A percentile compares a stretch with the other conserved stretches of the same genome.
These are phyloP conservation scores for Catagonus wagneri DNA, from an alignment of 2,113 vertebrate genomes.

Conservation along the genomic window DNA sequence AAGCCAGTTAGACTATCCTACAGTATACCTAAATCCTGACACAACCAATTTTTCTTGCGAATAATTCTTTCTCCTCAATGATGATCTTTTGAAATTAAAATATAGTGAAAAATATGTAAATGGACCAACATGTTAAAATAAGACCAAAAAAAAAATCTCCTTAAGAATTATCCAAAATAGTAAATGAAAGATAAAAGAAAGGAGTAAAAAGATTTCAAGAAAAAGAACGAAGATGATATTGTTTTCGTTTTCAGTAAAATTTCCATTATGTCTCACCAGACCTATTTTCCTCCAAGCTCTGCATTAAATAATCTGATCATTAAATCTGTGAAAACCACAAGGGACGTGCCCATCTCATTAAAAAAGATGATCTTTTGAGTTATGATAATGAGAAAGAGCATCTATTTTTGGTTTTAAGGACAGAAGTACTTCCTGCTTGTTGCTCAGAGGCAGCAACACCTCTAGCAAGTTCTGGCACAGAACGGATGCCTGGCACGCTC, in stretches of 20 bases:
- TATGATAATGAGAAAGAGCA: constrained; percentile 64
- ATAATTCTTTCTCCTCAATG: background rate
- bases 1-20: background rate
- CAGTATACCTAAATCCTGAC: background rate
- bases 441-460: constrained; percentile 38
- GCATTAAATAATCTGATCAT: constrained; percentile 64
- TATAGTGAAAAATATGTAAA: background rate
- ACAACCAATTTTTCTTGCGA: background rate
- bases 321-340: constrained; percentile 65
- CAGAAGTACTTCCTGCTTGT: constrained; percentile 59
- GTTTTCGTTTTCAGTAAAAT: constrained; percentile 26
- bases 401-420: constrained; percentile 69
- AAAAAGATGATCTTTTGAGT: constrained; percentile 58
- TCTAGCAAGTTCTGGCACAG: constrained; percentile 10
- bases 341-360: constrained; percentile 68
- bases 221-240: background rate
- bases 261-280: background rate
- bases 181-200: constrained; percentile 10
- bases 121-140: constrained; percentile 20
- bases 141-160: background rate
- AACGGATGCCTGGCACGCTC: background rate
- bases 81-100: constrained; percentile 11
- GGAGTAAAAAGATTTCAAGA: background rate
- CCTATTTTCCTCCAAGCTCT: constrained; percentile 27
- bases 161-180: constrained; percentile 45